Base-by-base conservation (phyloP, 1,140 invertebrate genomes). In the Drosophila sproati region DNA sequence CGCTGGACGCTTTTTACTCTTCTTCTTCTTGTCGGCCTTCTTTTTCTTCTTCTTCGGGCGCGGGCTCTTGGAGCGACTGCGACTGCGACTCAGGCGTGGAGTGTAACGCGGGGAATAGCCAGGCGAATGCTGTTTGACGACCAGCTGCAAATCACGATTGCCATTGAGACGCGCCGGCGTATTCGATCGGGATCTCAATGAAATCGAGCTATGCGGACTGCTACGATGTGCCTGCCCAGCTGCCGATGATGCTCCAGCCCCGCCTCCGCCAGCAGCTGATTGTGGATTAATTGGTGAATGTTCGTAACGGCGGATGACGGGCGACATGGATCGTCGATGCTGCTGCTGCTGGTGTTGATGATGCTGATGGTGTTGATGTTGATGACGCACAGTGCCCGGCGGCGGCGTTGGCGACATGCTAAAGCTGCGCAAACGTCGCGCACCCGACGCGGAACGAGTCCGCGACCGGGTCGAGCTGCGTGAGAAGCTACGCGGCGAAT, bases 1-100 rank as follows among this genome's bases (percentile, higher is more conserved):
- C 5, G 66, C 50, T 4, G 68, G n/a, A 4, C 89, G 77, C 48
- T 91, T 91, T 56, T 92, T 92, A 29, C 64, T 78, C 51, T 88
- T 92, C 57, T 91, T 91, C 8, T 83, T 89, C n/a, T 80, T 80
- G 35, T 92, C 55, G 39, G 75, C 75, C 62, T 90, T 92, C 51
- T 91, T 92, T 70, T 91, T 92, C 43, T 92, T 92, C 47, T 82
- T 89, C 20, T 43, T 34, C 3, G 10, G 39, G 8, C 70, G 73
- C 41, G 74, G 72, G 52, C 70, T 91, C 59, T 89, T 91, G 4
- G 91, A 92, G 2, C 77, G 52, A 55, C 79, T 89, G 2, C 77
- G 52, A 55, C 79, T 89, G 7, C 86, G 77, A 75, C 89, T 92
- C 20, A 91, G 32, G 1, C 91, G 75, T 2, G 77, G 91, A 4